Evolutionary conservation across 2,888 invertebrate species (phyloP).

Genomic region (Dascillus cervinus): DNA sequence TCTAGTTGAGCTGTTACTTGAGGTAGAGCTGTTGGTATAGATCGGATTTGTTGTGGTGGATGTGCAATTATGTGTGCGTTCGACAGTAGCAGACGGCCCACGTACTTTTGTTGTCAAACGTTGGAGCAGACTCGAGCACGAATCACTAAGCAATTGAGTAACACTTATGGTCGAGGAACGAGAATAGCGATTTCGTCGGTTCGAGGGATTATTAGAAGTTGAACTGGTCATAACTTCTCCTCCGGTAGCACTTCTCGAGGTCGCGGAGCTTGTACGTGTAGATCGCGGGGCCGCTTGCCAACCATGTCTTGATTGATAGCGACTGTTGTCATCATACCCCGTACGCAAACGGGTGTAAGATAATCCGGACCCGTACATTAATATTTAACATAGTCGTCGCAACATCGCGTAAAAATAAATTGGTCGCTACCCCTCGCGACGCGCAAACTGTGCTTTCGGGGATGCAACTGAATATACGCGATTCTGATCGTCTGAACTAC

Average conservation of each 20-base stretch:
- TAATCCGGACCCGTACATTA: constrained; percentile 22
- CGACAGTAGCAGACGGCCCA: constrained; percentile 57
- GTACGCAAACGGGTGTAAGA: constrained; percentile 36
- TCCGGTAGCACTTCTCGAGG: constrained; percentile 16
- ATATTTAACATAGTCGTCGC: constrained; percentile 7
- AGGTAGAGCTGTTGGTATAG: constrained; percentile 3
- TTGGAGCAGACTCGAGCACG: constrained; percentile 78
- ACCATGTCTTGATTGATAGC: constrained; percentile 15
- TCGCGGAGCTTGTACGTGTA: constrained; percentile 16
- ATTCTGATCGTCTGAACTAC: constrained; percentile 16
- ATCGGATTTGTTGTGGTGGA: constrained; percentile 7
- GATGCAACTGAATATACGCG: constrained; percentile 28
- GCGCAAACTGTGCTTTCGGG: constrained; percentile 27
- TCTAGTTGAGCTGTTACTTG: constrained; percentile 49
- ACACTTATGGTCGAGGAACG: constrained; percentile 76
- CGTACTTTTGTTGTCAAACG: constrained; percentile 66
- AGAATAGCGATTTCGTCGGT: constrained; percentile 63
- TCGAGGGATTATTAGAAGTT: constrained; percentile 40
- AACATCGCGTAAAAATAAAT: too few species aligned
- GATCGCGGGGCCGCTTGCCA: constrained; percentile 14
- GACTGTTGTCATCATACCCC: constrained; percentile 30
- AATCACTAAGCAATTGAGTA: constrained; percentile 77
- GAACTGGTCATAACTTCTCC: constrained; percentile 22
- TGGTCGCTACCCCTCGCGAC: constrained; percentile 17
- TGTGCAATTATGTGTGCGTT: constrained; percentile 7